These are phyloP conservation scores for Meles meles DNA, from an alignment of 2,113 vertebrate genomes.

Conservation along the genomic window DNA sequence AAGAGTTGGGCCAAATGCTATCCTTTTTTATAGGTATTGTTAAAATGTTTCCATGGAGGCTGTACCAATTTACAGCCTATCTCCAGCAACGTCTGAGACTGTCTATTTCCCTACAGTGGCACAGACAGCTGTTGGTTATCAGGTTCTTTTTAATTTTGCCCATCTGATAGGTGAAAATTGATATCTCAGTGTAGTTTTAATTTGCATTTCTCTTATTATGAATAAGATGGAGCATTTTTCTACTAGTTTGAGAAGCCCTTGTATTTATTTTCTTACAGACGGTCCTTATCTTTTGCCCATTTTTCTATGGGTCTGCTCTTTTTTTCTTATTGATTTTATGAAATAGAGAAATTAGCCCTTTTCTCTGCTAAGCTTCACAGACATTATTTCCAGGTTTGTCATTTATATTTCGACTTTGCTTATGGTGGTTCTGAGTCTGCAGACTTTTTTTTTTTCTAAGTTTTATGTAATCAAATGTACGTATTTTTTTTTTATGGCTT, in stretches of 20 bases:
- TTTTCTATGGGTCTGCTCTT: not conserved
- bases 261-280: not conserved
- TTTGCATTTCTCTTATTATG: not conserved
- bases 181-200: not conserved
- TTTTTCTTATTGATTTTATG: slow-evolving; percentile 25
- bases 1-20: not conserved
- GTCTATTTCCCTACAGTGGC: not conserved
- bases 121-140: not conserved
- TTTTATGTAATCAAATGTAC: not conserved
- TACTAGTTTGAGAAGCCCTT: not conserved
- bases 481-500: not conserved
- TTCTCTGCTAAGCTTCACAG: not conserved
- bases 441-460: not conserved
- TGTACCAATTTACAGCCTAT: not conserved
- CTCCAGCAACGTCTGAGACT: not conserved
- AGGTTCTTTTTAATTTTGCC: not conserved
- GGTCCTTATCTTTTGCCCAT: not conserved
- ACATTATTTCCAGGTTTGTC: not conserved
- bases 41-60: not conserved
- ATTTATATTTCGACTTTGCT: slow-evolving; percentile 36
- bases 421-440: not conserved
- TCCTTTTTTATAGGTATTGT: not conserved
- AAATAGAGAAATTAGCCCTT: slow-evolving; percentile 11
- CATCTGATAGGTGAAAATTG: not conserved
- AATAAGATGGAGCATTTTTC: not conserved